Conservation (phyloP, 2,888 invertebrate species). For the Polyommatus iphigenia region DNA sequence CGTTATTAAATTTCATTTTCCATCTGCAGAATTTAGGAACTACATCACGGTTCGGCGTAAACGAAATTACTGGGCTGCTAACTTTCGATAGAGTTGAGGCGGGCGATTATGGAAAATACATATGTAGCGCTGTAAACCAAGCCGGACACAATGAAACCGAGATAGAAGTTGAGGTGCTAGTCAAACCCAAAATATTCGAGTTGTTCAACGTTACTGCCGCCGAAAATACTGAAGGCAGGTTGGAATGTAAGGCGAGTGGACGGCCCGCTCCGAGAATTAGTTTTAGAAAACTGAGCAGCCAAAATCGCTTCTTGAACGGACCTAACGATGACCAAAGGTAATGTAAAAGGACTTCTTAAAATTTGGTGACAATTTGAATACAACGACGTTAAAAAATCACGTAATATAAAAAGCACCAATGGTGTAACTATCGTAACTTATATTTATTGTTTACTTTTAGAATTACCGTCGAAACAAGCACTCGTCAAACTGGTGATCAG, state of each 20-base stretch:
- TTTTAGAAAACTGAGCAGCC: constrained; percentile 88
- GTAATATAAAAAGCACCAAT: too few relatives aligned
- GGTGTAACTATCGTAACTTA: too few relatives aligned
- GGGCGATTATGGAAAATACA: constrained; percentile 89
- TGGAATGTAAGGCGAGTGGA: constrained; percentile 89
- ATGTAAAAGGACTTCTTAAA: not conserved
- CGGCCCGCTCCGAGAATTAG: constrained; percentile 88
- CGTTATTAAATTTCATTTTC: not conserved
- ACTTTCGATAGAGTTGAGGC: constrained; percentile 87
- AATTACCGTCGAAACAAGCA: constrained; percentile 81
- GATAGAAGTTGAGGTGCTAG: constrained; percentile 85
- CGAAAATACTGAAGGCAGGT: constrained; percentile 81
- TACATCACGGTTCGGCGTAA: constrained; percentile 83
- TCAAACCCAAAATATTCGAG: constrained; percentile 90
- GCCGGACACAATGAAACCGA: constrained; percentile 86
- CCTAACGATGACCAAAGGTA: constrained; percentile 81
- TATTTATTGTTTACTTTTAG: constrained; percentile 52
- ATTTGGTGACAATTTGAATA: too few relatives aligned
- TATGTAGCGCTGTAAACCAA: constrained; percentile 89
- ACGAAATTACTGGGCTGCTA: constrained; percentile 85
- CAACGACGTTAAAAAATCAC: too few relatives aligned
- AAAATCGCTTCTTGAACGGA: constrained; percentile 83
- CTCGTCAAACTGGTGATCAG: constrained; percentile 68
- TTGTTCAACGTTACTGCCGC: constrained; percentile 86
- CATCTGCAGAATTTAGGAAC: constrained; percentile 82